A percentile compares a stretch with the other conserved stretches of the same genome.
Evolutionary conservation across 2,888 invertebrate species (phyloP).

Genomic region (Thymelicus sylvestris): DNA sequence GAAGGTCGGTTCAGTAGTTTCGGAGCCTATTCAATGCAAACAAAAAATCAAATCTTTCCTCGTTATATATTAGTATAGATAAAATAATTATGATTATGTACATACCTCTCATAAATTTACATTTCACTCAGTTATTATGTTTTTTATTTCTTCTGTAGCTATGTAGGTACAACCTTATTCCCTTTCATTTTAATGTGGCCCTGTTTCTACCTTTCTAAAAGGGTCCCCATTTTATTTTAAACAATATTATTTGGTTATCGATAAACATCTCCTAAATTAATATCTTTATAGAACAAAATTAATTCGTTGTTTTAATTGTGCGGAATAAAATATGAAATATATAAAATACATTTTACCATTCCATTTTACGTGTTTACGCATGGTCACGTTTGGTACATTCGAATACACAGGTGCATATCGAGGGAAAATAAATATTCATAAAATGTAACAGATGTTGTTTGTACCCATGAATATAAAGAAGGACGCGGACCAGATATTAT

Average conservation of each 20-base stretch:
- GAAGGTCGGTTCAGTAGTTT: no score
- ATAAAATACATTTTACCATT: constrained; percentile 69
- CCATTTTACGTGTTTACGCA: constrained; percentile 61
- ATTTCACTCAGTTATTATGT: no score
- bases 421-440: background rate
- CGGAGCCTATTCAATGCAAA: no score
- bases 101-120: no score
- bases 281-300: constrained; percentile 80
- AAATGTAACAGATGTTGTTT: background rate
- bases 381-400: constrained; percentile 72
- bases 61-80: no score
- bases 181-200: background rate
- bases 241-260: constrained; percentile 56
- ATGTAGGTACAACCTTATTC: no score
- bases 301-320: constrained; percentile 74
- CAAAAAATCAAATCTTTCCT: no score
- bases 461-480: background rate
- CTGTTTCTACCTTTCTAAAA: background rate
- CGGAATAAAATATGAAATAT: constrained; percentile 75
- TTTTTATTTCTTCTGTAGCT: no score
- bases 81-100: no score
- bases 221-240: constrained; percentile 23
- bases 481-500: background rate
- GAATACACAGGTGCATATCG: constrained; percentile 48
- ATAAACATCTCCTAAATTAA: constrained; percentile 72